Conservation (phyloP, 2,797 vertebrate species). For the Loriculus beryllinus region DNA sequence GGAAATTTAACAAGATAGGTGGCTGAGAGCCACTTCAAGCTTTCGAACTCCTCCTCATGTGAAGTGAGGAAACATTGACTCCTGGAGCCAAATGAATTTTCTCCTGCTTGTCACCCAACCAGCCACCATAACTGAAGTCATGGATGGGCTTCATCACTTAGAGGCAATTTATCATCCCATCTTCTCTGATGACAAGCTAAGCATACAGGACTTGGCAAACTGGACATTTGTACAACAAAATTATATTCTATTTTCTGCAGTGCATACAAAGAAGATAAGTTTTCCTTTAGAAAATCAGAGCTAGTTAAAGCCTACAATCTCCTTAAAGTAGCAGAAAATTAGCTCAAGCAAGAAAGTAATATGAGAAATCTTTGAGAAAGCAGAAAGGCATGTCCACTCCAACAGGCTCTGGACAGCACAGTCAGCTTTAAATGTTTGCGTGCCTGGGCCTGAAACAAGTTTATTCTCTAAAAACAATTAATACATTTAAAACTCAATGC, state of each 20-base stretch:
- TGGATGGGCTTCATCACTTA: background rate
- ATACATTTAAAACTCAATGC: background rate
- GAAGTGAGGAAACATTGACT: slow-evolving; percentile 36
- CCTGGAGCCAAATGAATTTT: slow-evolving; percentile 49
- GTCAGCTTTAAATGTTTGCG: background rate
- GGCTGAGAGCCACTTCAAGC: slow-evolving; percentile 59
- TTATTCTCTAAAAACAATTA: background rate
- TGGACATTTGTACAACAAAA: slow-evolving; percentile 16
- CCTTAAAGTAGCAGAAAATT: background rate
- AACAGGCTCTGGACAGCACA: background rate
- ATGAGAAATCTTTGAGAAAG: background rate
- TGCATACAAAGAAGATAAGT: background rate
- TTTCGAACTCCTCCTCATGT: background rate
- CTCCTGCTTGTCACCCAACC: slow-evolving; percentile 42
- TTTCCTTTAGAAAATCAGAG: background rate
- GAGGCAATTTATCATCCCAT: background rate
- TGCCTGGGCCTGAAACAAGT: background rate
- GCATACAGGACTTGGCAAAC: slow-evolving; percentile 37
- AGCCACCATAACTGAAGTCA: background rate
- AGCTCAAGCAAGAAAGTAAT: slow-evolving; percentile 26
- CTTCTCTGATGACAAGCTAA: slow-evolving; percentile 31
- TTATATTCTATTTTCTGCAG: background rate
- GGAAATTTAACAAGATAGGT: background rate
- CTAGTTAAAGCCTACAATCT: background rate
- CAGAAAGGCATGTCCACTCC: background rate